Conservation (phyloP, 1,140 invertebrate genomes). For the Vanessa tameamea region DNA sequence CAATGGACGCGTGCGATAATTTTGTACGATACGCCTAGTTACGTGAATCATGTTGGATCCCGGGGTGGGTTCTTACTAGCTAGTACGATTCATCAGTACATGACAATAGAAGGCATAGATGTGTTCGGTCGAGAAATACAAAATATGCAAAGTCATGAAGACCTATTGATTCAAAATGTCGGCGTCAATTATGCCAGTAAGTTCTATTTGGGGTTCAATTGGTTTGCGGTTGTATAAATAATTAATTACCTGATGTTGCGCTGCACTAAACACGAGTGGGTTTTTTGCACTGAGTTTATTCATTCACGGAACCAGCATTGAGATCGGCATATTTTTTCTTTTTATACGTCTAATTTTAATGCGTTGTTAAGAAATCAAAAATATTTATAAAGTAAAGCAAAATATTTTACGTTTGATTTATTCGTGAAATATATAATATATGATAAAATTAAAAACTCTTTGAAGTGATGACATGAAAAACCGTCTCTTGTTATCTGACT, state of each 20-base stretch:
- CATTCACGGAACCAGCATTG: not conserved
- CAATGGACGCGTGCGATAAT: slow-evolving; percentile 76
- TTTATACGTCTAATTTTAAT: too few relatives aligned
- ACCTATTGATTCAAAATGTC: slow-evolving; percentile 56
- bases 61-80: slow-evolving; percentile 64
- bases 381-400: too few relatives aligned
- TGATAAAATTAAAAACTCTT: too few relatives aligned
- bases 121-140: slow-evolving; percentile 59
- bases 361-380: too few relatives aligned
- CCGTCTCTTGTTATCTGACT: too few relatives aligned
- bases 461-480: too few relatives aligned
- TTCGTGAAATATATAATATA: too few relatives aligned
- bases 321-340: not conserved
- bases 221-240: not conserved
- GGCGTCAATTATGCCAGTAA: slow-evolving; percentile 65
- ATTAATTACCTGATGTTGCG: not conserved
- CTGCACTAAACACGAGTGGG: not conserved
- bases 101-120: slow-evolving; percentile 48
- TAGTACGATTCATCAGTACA: slow-evolving; percentile 57
- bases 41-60: slow-evolving; percentile 67
- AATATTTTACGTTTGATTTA: too few relatives aligned
- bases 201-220: slow-evolving; percentile 34
- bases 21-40: slow-evolving; percentile 78
- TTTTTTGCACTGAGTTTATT: not conserved
- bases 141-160: slow-evolving; percentile 44